Conservation (phyloP, 2,797 vertebrate species). For the Microhierax caerulescens region DNA sequence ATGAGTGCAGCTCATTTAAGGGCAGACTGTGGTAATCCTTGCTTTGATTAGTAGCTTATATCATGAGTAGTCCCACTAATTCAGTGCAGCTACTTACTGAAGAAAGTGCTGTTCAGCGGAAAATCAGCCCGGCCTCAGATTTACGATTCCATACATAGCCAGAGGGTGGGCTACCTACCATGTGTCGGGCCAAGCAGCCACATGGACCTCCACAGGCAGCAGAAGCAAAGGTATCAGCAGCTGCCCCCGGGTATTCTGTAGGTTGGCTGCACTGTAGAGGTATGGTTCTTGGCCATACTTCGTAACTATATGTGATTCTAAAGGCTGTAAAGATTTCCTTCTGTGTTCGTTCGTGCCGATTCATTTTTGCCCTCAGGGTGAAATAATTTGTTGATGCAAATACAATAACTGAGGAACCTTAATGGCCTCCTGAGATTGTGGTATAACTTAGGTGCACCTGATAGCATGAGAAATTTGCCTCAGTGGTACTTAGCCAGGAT, state of each 20-base stretch:
- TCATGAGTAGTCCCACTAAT: background rate
- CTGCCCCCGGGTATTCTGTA: background rate
- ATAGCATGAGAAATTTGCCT: background rate
- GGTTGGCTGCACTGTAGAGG: background rate
- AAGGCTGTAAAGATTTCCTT: background rate
- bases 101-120: background rate
- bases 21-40: constrained; percentile 17
- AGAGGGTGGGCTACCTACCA: background rate
- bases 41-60: constrained; percentile 27
- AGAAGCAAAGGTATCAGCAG: background rate
- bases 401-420: background rate
- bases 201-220: background rate
- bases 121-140: background rate
- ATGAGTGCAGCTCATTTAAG: constrained; percentile 2
- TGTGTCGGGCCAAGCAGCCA: background rate
- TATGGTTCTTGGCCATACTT: background rate
- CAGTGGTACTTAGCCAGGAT: background rate
- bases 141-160: background rate
- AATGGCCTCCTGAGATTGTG: background rate
- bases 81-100: background rate
- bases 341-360: background rate
- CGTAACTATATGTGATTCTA: background rate
- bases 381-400: background rate
- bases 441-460: background rate
- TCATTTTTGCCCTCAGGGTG: background rate